Percentiles rank a stretch among this genome's conserved stretches.
phyloP scores from a whole-genome alignment of 53 echinoderm and acorn worm genomes.

The Paracentrotus lividus region DNA sequence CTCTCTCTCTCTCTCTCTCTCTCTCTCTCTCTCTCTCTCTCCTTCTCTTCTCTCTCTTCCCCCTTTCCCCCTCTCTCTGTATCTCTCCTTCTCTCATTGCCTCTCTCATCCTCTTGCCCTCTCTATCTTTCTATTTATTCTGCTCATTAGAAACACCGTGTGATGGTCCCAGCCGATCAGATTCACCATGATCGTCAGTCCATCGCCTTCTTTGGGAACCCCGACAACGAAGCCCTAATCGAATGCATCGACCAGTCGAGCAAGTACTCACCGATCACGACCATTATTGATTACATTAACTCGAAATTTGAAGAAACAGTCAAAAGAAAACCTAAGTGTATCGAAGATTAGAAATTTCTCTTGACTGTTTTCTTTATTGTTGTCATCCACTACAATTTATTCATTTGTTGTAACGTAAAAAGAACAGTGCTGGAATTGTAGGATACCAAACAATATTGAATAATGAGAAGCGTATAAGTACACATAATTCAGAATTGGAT shows the following conservation, averaged over 20 bases:
- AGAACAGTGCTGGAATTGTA: no score
- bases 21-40: no score
- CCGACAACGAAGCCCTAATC: conserved; percentile 66
- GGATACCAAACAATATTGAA: no score
- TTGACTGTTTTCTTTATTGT: no score
- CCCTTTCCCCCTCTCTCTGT: neutral
- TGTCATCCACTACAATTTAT: no score
- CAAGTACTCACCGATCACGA: conserved; percentile 58
- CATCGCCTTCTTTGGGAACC: conserved; percentile 69
- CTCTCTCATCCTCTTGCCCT: no score
- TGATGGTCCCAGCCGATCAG: conserved; percentile 6
- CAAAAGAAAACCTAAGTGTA: neutral
- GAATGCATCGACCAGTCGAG: conserved; percentile 65
- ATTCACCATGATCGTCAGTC: conserved; percentile 58
- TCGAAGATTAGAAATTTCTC: neutral
- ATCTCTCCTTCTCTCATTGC: neutral
- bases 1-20: no score
- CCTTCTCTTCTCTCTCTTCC: neutral
- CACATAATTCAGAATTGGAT: no score
- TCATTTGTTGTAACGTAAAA: no score
- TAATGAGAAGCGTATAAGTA: no score
- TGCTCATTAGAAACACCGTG: conserved; percentile 65
- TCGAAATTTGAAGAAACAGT: neutral
- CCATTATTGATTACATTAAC: neutral
- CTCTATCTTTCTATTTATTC: no score